Evolutionary conservation across 2,888 invertebrate species (phyloP), one percentile per base, ranked within the genome.

Genomic region (Pseudeuparius sepicola): DNA sequence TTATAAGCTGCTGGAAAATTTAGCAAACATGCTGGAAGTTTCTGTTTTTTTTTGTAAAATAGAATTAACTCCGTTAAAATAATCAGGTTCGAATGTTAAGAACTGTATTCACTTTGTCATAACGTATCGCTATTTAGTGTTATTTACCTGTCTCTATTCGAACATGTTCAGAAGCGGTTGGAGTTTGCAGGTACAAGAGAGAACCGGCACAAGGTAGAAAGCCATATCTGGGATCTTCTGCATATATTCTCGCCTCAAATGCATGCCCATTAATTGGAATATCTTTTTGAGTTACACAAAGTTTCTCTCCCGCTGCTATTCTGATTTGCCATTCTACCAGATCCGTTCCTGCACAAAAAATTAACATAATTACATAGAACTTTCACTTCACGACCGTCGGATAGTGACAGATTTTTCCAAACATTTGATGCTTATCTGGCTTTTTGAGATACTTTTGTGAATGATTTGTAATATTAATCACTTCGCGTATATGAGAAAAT

Each of bases 321-420:
- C 78, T 75, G 4, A 90, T 64, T 63, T 98, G 98, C 98, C 97
- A 98, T 58, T 98, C 96, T 0, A 98, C 98, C 42, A 98, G 70
- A 67, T 98, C 98, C 0, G 85, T 84, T 10, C 77, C 74, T 73
- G 28, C 14, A 37, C 46, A 3, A 38, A 46, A 27, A 13, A 24
- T 36, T 38, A 20, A 20, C 20, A n/a, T n/a, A n/a, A n/a, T n/a
- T n/a, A n/a, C n/a, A n/a, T n/a, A n/a, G n/a, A n/a, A n/a, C n/a
- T n/a, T n/a, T n/a, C n/a, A n/a, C n/a, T n/a, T n/a, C n/a, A n/a
- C n/a, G n/a, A n/a, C n/a, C n/a, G n/a, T n/a, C n/a, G n/a, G n/a
- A n/a, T n/a, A n/a, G n/a, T n/a, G n/a, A n/a, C n/a, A n/a, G n/a
- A n/a, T n/a, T n/a, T n/a, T n/a, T n/a, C n/a, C n/a, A n/a, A n/a